phyloP scores from a whole-genome alignment of 1,140 invertebrate genomes.

The Apis cerana region DNA sequence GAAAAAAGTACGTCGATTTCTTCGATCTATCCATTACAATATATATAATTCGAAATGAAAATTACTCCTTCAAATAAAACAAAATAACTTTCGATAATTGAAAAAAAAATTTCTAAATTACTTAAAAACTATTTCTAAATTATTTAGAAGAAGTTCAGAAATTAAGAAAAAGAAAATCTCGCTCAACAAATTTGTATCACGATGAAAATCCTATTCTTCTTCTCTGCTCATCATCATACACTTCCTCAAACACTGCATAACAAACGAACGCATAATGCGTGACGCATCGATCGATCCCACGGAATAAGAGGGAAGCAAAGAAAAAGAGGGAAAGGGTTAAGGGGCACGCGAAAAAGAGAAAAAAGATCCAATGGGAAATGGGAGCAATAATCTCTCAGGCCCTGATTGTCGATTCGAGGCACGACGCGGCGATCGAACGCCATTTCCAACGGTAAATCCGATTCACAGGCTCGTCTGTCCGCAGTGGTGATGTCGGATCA shows the following conservation, averaged over 20 bases:
- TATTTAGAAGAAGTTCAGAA: too few species aligned
- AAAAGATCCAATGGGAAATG: conserved; percentile 1
- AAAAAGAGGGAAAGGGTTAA: conserved; percentile 3
- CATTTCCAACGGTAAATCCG: conserved; percentile 56
- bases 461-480: conserved; percentile 38
- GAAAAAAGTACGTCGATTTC: too few species aligned
- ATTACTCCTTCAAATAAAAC: too few species aligned
- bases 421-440: conserved; percentile 57
- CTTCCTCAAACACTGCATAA: neutral
- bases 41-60: too few species aligned
- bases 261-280: neutral
- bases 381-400: conserved; percentile 45
- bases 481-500: conserved; percentile 53
- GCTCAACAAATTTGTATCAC: too few species aligned
- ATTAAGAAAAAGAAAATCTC: too few species aligned
- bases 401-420: conserved; percentile 55
- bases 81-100: too few species aligned
- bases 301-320: neutral
- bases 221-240: neutral
- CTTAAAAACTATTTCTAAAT: too few species aligned
- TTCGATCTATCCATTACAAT: too few species aligned
- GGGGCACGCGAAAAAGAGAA: neutral
- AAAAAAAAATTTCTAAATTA: too few species aligned
- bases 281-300: conserved; percentile 15
- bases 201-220: neutral